These are phyloP conservation scores for Drosophila leonis DNA, from an alignment of 2,888 invertebrate species.

Conservation along the genomic window DNA sequence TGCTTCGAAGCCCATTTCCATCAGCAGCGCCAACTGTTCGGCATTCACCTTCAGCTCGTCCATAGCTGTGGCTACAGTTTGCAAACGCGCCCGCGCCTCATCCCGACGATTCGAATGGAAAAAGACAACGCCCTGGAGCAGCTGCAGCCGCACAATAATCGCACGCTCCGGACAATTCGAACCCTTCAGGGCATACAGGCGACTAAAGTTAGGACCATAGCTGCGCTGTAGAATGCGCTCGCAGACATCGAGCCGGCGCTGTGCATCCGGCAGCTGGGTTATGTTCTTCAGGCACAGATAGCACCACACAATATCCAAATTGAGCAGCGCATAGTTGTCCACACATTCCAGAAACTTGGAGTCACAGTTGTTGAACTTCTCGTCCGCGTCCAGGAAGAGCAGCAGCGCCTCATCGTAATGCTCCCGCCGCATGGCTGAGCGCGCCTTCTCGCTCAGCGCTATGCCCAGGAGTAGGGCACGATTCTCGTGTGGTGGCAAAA, in stretches of 20 bases:
- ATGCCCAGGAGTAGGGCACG: slow-evolving; percentile 91
- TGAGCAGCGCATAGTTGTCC: slow-evolving; percentile 93
- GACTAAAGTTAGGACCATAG: slow-evolving; percentile 89
- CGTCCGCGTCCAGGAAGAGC: slow-evolving; percentile 91
- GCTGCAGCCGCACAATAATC: slow-evolving; percentile 91
- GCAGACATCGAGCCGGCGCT: slow-evolving; percentile 88
- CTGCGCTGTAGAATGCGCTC: slow-evolving; percentile 89
- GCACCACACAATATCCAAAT: slow-evolving; percentile 95
- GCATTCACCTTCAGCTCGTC: slow-evolving; percentile 88
- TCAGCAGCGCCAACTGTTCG: slow-evolving; percentile 85
- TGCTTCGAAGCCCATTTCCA: slow-evolving; percentile 89
- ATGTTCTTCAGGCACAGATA: slow-evolving; percentile 91
- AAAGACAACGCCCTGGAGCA: slow-evolving; percentile 92
- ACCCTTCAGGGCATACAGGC: slow-evolving; percentile 87
- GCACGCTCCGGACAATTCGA: slow-evolving; percentile 89
- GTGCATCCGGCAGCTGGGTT: slow-evolving; percentile 90
- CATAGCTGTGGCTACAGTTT: slow-evolving; percentile 88
- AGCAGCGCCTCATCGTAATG: slow-evolving; percentile 90
- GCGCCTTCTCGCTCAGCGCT: slow-evolving; percentile 92
- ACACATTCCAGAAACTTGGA: slow-evolving; percentile 87
- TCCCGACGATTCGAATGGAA: slow-evolving; percentile 91
- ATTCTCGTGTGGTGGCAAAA: slow-evolving; percentile 89
- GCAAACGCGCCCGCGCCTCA: slow-evolving; percentile 88
- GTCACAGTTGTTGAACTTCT: slow-evolving; percentile 87
- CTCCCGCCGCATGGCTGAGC: slow-evolving; percentile 88